Conservation (phyloP, 2,888 invertebrate genomes). For the Pachycephus smyrnensis region DNA sequence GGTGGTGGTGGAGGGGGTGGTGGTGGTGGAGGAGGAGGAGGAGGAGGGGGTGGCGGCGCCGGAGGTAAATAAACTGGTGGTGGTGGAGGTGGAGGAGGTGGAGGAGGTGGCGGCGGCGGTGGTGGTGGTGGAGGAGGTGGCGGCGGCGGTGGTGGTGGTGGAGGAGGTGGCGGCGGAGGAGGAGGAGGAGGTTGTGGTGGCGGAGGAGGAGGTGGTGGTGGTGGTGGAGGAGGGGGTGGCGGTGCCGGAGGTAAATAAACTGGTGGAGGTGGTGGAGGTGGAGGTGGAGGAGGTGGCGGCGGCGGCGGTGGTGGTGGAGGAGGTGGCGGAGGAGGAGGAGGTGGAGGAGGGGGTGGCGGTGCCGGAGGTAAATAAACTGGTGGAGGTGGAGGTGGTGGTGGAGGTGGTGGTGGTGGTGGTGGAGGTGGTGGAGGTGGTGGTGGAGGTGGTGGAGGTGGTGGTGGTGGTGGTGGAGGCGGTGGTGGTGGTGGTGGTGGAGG, state of each 20-base stretch:
- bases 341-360: slow-evolving; percentile 14
- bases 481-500: neutral
- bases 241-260: slow-evolving; percentile 15
- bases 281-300: slow-evolving; percentile 21
- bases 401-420: slow-evolving; percentile 21
- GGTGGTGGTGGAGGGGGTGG: slow-evolving; percentile 10
- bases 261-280: slow-evolving; percentile 15
- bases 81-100: slow-evolving; percentile 17
- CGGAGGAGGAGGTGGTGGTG: slow-evolving; percentile 8
- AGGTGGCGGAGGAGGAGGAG: slow-evolving; percentile 12
- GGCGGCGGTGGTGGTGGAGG: slow-evolving; percentile 22
- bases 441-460: slow-evolving; percentile 14
- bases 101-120: slow-evolving; percentile 22
- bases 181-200: slow-evolving; percentile 13
- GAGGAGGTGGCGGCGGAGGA: slow-evolving; percentile 16
- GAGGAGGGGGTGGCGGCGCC: slow-evolving; percentile 13
- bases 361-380: slow-evolving; percentile 14
- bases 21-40: slow-evolving; percentile 12
- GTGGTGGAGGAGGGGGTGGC: slow-evolving; percentile 12
- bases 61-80: slow-evolving; percentile 15
- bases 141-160: slow-evolving; percentile 13
- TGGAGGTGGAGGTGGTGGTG: slow-evolving; percentile 16
- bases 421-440: slow-evolving; percentile 21
- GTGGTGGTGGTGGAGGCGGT: slow-evolving; percentile 11
- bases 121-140: slow-evolving; percentile 19